phyloP scores from a whole-genome alignment of 2,888 invertebrate species.

The Coleophora deauratella region DNA sequence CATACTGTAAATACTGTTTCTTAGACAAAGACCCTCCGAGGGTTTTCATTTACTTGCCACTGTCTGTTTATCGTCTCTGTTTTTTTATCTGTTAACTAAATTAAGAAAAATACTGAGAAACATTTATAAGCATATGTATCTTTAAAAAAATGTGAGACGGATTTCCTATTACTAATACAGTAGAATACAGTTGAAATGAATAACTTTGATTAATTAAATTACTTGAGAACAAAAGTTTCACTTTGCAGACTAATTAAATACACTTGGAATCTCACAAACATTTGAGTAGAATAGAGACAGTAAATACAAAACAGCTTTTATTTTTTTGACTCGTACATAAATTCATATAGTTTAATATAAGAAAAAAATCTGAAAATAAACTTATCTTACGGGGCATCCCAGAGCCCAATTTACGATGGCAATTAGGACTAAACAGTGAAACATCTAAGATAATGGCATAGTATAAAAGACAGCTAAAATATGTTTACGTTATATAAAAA shows the following conservation, averaged over 20 bases:
- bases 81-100: no score
- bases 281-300: slow-evolving; percentile 12
- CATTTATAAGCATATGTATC: no score
- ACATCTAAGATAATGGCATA: slow-evolving; percentile 2
- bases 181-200: no score
- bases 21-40: no score
- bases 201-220: no score
- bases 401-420: slow-evolving; percentile 8
- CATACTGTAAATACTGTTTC: no score
- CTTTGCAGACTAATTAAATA: slow-evolving; percentile 15
- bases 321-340: slow-evolving; percentile 14
- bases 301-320: slow-evolving; percentile 14
- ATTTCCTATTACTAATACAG: no score
- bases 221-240: slow-evolving; percentile 1
- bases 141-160: no score
- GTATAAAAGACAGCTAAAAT: slow-evolving; percentile 1
- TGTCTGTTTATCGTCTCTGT: no score
- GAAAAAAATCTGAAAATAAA: slow-evolving; percentile 13
- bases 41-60: no score
- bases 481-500: no score
- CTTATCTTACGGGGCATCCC: slow-evolving; percentile 5
- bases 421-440: slow-evolving; percentile 4
- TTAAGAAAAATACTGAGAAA: no score
- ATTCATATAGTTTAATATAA: slow-evolving; percentile 11
- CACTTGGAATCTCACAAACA: slow-evolving; percentile 19